Conservation (phyloP, 1,140 invertebrate genomes). For the Papilio dardanus region DNA sequence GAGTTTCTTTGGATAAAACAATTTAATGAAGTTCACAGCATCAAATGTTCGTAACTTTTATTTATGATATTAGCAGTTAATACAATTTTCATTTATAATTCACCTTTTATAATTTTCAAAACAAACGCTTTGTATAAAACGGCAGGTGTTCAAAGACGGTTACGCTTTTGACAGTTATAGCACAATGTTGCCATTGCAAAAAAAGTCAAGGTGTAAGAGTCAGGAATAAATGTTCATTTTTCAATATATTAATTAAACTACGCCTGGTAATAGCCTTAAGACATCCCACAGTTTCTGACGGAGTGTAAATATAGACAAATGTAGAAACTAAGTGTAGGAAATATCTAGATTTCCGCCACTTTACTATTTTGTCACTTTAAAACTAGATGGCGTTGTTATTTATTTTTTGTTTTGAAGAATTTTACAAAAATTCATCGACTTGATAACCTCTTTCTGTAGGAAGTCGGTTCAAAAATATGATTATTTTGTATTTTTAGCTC, state of each 20-base stretch:
- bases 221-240: no score
- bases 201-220: no score
- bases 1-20: background rate
- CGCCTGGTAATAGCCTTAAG: no score
- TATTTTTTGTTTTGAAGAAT: background rate
- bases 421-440: background rate
- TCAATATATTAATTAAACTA: no score
- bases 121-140: slow-evolving; percentile 18
- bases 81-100: slow-evolving; percentile 57
- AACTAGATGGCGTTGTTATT: background rate
- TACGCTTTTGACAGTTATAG: slow-evolving; percentile 44
- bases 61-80: background rate
- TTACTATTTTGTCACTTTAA: no score
- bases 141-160: slow-evolving; percentile 62
- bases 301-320: no score
- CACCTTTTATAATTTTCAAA: slow-evolving; percentile 42
- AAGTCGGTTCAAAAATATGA: no score
- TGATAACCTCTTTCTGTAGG: background rate
- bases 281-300: no score
- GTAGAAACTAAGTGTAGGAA: no score
- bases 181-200: slow-evolving; percentile 8
- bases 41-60: background rate
- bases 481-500: no score
- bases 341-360: no score
- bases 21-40: background rate